Evolutionary conservation across 2,113 vertebrate species (phyloP), one percentile per base, ranked within the genome.

Genomic region (Pica pica): DNA sequence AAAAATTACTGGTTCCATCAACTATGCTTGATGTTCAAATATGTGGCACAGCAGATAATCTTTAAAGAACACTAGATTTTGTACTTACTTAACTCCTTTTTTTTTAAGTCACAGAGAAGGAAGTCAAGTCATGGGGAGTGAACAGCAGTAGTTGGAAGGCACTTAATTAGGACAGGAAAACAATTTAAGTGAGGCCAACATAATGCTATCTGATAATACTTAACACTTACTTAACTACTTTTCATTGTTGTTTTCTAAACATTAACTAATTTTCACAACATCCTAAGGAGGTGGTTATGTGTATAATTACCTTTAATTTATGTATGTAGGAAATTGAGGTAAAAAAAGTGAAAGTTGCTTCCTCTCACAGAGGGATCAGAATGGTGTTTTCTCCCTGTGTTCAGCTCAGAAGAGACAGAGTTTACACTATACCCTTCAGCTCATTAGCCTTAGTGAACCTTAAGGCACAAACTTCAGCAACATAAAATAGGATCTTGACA

Each of bases 21-120:
- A 57, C 79, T 88, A 37, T 75, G 78, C 46, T 93, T 50, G 83
- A 76, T 89, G 57, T 92, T 95, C 89, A 80, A 61, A 65, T 83
- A 57, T 28, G 3, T 76, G 37, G 37, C 65, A 63, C 56, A 49
- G 59, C 41, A 33, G 49, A 63, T 90, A 55, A 94, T 95, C 95
- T 93, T 95, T 91, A 96, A 97, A 88, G 85, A 95, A 85, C 46
- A 75, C 10, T 37, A 79, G 87, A 88, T 76, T 78, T 67, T 86
- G 59, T 18, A 33, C 27, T 83, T 92, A 85, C 14, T 93, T 95
- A 83, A 50, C 23, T 74, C 16, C 13, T 31, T 69, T 47, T 49
- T 39, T 64, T 60, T 42, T n/a, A 95, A 95, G 61, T 68, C 82
- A 69, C 30, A 35, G 28, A 86, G 73, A 70, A 57, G 46, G 65